These are phyloP conservation scores for Marcusenius ussheri DNA, from an alignment of 2,113 vertebrate species.

Conservation along the genomic window DNA sequence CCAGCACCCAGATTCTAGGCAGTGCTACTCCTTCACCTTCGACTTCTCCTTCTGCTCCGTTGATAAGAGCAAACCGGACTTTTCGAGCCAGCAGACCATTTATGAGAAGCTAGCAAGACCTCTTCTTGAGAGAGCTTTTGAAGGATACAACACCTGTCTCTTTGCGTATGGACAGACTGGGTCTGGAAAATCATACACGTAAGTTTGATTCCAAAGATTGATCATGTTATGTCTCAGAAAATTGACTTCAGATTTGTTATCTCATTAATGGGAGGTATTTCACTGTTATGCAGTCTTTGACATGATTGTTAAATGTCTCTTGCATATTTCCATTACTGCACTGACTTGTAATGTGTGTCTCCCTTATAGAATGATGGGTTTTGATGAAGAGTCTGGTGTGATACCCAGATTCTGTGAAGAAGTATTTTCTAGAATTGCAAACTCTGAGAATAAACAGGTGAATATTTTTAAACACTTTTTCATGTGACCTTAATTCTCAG, in stretches of 20 bases:
- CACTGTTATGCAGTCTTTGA: neutral
- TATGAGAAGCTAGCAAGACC: constrained; percentile 75
- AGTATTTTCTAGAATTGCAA: constrained; percentile 69
- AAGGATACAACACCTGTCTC: constrained; percentile 88
- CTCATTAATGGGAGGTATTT: neutral
- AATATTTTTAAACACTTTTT: neutral
- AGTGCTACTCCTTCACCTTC: constrained; percentile 71
- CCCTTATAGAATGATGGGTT: constrained; percentile 87
- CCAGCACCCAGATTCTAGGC: constrained; percentile 69
- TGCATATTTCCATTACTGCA: neutral
- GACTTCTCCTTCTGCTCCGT: constrained; percentile 86
- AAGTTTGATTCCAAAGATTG: constrained; percentile 40
- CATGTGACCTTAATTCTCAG: neutral
- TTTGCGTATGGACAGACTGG: constrained; percentile 97
- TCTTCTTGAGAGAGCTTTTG: constrained; percentile 77
- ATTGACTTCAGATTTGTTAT: neutral
- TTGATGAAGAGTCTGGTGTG: constrained; percentile 78
- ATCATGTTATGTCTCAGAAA: neutral
- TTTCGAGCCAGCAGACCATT: constrained; percentile 70
- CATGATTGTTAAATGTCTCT: neutral
- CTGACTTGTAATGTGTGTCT: neutral
- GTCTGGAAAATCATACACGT: constrained; percentile 97
- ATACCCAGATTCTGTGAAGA: constrained; percentile 88
- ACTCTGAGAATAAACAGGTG: constrained; percentile 67
- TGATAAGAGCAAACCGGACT: constrained; percentile 59